Evolutionary conservation across 2,113 vertebrate species (phyloP).

Genomic region (Limanda limanda): DNA sequence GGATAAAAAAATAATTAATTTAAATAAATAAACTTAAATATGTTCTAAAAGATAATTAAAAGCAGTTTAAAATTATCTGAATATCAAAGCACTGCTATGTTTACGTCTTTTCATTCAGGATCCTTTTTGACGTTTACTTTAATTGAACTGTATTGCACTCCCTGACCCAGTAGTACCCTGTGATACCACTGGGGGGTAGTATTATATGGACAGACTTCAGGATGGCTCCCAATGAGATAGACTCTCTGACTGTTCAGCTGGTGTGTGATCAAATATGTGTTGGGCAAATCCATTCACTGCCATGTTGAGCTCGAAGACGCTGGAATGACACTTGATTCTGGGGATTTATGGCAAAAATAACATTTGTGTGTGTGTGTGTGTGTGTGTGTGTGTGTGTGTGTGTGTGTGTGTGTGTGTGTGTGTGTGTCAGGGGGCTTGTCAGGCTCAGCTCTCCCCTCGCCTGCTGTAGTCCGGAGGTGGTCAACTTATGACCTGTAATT

Average conservation of each 20-base stretch:
- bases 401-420: conserved; percentile 24
- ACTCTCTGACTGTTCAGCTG: not conserved
- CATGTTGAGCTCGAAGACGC: not conserved
- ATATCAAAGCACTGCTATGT: not conserved
- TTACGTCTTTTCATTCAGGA: not conserved
- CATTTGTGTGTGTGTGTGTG: conserved; percentile 11
- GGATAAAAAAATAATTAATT: too few relatives aligned
- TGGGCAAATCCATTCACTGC: conserved; percentile 2
- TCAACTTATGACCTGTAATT: conserved; percentile 83
- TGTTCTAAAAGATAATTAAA: not conserved
- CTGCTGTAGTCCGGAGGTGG: conserved; percentile 61
- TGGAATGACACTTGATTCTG: conserved; percentile 15
- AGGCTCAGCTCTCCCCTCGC: conserved; percentile 57
- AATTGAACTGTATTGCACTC: not conserved
- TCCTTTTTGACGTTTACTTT: not conserved
- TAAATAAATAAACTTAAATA: too few relatives aligned
- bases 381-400: conserved; percentile 4
- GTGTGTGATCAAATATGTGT: conserved; percentile 13
- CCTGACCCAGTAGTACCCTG: not conserved
- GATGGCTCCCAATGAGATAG: not conserved
- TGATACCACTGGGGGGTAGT: conserved; percentile 72
- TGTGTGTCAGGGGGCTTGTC: conserved; percentile 56
- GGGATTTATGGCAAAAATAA: not conserved
- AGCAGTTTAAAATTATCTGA: not conserved
- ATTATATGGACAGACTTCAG: conserved; percentile 58